Percentiles rank a stretch among this genome's conserved stretches.
Evolutionary conservation across 2,113 vertebrate species (phyloP).

Genomic region (Chelonoidis abingdonii): DNA sequence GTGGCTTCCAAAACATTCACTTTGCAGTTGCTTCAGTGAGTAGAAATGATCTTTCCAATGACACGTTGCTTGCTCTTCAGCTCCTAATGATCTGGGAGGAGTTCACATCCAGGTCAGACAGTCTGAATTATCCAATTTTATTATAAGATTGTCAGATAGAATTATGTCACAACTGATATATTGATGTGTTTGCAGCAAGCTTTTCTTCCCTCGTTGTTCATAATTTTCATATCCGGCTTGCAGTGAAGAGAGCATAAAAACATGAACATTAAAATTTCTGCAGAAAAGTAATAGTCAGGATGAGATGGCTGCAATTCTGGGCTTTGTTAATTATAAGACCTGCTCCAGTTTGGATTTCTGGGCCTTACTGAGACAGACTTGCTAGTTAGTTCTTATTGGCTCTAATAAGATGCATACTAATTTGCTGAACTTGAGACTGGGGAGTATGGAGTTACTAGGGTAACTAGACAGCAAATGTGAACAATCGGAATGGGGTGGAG

Average conservation of each 20-base stretch:
- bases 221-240: neutral
- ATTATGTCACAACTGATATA: neutral
- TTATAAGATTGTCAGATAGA: neutral
- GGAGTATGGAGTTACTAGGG: neutral
- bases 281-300: neutral
- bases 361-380: neutral
- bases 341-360: neutral
- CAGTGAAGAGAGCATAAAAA: neutral
- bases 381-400: neutral
- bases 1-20: constrained; percentile 1
- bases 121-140: constrained; percentile 20
- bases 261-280: neutral
- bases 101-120: neutral
- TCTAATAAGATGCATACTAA: neutral
- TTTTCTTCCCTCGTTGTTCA: neutral
- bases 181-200: neutral
- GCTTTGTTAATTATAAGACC: neutral
- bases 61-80: neutral
- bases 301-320: neutral
- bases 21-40: constrained; percentile 14
- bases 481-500: rapidly evolving
- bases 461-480: no score
- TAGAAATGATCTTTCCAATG: neutral
- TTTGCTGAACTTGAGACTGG: neutral
- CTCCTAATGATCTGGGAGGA: neutral